These are phyloP conservation scores for Eonycteris spelaea DNA, from an alignment of 2,113 vertebrate species.

Conservation along the genomic window DNA sequence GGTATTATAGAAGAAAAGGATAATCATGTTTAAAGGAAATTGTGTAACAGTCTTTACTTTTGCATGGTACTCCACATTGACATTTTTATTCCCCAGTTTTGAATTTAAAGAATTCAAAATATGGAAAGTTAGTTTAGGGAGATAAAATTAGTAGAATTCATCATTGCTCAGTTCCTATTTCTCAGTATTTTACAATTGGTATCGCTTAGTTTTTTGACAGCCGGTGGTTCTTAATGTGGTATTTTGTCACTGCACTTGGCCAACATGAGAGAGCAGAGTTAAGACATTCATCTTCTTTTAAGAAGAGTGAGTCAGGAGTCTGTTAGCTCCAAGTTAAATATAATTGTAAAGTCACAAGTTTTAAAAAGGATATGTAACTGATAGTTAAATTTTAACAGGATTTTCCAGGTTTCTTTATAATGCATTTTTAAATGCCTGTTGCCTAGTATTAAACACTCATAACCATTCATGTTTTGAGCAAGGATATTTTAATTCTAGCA, in stretches of 20 bases:
- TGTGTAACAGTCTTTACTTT: neutral
- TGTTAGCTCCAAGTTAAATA: constrained; percentile 59
- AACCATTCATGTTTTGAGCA: constrained; percentile 16
- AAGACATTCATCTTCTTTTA: constrained; percentile 57
- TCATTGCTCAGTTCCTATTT: constrained; percentile 38
- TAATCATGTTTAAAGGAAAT: constrained; percentile 13
- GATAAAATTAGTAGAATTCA: neutral
- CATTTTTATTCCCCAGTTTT: constrained; percentile 20
- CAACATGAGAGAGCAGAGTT: constrained; percentile 26
- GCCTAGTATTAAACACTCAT: constrained; percentile 46
- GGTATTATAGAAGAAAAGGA: constrained; percentile 15
- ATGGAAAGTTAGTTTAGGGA: neutral
- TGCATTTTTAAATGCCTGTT: constrained; percentile 53
- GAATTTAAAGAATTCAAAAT: constrained; percentile 31
- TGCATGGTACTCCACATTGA: neutral
- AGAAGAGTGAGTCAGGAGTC: constrained; percentile 38
- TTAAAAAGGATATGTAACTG: constrained; percentile 52
- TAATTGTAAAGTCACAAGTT: constrained; percentile 58
- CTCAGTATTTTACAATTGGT: constrained; percentile 24
- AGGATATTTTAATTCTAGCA: constrained; percentile 47
- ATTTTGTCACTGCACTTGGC: constrained; percentile 49
- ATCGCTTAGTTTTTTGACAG: constrained; percentile 42
- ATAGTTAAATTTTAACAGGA: constrained; percentile 65
- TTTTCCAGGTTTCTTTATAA: constrained; percentile 53
- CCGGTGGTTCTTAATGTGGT: constrained; percentile 13